phyloP scores from a whole-genome alignment of 2,113 vertebrate genomes.

The Percopsis transmontana region DNA sequence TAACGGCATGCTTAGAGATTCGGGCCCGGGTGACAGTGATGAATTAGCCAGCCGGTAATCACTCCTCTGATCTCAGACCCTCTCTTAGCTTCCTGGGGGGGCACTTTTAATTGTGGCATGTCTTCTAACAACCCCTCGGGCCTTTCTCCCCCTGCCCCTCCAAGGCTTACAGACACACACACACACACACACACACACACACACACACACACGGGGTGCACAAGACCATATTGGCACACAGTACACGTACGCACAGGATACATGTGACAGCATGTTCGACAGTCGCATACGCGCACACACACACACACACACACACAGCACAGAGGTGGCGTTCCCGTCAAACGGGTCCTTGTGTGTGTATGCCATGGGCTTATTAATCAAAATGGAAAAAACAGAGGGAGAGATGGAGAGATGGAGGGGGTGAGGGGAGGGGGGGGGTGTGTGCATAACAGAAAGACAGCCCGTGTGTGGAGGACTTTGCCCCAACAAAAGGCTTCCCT shows the following conservation, averaged over 20 bases:
- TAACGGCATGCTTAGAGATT: constrained; percentile 38
- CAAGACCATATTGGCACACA: neutral
- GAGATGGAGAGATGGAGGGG: neutral
- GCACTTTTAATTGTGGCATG: constrained; percentile 73
- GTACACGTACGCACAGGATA: neutral
- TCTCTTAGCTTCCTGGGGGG: constrained; percentile 61
- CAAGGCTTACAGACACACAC: constrained; percentile 14
- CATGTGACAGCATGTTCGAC: constrained; percentile 6
- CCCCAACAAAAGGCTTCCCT: constrained; percentile 18
- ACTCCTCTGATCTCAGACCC: constrained; percentile 65
- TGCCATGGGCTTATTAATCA: constrained; percentile 66
- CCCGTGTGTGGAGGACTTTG: constrained; percentile 6
- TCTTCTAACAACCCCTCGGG: constrained; percentile 63
- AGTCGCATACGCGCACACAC: neutral
- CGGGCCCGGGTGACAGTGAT: constrained; percentile 68
- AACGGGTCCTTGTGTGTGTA: constrained; percentile 47
- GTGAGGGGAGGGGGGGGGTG: neutral
- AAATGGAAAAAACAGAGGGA: constrained; percentile 33
- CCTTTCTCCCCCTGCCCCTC: constrained; percentile 23
- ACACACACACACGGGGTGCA: neutral
- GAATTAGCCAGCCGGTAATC: constrained; percentile 73
- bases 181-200: constrained; percentile 13
- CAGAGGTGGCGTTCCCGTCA: constrained; percentile 13
- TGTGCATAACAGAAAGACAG: neutral
- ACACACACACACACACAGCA: constrained; percentile 28